These are phyloP conservation scores for Pterocles burchelli DNA, from an alignment of 2,113 vertebrate species.

Conservation along the genomic window DNA sequence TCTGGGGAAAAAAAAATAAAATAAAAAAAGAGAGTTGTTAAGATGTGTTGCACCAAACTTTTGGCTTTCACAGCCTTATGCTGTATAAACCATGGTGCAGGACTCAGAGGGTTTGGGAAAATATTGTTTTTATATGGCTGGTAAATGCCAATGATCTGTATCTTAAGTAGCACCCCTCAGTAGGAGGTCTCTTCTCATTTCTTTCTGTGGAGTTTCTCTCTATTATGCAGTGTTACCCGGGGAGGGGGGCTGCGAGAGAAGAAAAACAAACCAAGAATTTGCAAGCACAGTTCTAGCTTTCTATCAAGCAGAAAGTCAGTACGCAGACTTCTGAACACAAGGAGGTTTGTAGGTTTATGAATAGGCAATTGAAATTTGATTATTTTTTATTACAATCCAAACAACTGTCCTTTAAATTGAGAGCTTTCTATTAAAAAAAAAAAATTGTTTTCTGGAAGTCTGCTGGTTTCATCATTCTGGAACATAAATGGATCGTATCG, in stretches of 20 bases:
- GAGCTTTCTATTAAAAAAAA: background rate
- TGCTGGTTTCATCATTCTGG: background rate
- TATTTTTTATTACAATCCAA: conserved; percentile 51
- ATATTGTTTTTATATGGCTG: conserved; percentile 58
- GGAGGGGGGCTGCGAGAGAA: background rate
- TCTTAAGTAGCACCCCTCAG: conserved; percentile 17
- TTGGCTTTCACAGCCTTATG: background rate
- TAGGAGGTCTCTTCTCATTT: conserved; percentile 41
- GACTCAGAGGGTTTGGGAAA: conserved; percentile 46
- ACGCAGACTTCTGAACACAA: conserved; percentile 15
- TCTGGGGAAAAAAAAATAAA: background rate
- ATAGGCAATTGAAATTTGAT: conserved; percentile 31
- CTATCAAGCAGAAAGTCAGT: conserved; percentile 19
- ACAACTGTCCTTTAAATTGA: background rate
- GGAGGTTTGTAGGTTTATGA: conserved; percentile 22
- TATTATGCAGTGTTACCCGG: conserved; percentile 20
- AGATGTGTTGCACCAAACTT: background rate
- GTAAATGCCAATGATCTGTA: conserved; percentile 50
- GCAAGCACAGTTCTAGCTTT: conserved; percentile 20
- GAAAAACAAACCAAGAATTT: conserved; percentile 66
- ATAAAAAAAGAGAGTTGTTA: background rate
- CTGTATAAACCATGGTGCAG: conserved; percentile 8
- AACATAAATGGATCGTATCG: background rate
- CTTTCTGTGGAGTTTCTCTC: conserved; percentile 19
- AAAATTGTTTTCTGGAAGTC: background rate